Evolutionary conservation across 2,888 invertebrate genomes (phyloP).

Genomic region (Caenorhabditis plicata): DNA sequence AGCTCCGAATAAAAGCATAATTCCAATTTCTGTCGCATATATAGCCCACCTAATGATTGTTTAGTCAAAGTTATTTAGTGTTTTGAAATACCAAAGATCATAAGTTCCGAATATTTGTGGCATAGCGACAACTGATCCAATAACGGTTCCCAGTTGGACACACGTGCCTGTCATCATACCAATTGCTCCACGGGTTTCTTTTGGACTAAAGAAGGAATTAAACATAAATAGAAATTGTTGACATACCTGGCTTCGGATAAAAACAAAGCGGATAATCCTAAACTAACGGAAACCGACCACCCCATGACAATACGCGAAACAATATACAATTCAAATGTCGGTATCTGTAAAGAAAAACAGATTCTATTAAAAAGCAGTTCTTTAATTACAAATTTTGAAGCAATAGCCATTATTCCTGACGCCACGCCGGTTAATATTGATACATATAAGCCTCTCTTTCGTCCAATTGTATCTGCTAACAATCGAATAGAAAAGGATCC

Average conservation of each 20-base stretch:
- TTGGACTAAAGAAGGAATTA: slow-evolving; percentile 44
- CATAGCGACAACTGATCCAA: slow-evolving; percentile 55
- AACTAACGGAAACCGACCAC: slow-evolving; percentile 45
- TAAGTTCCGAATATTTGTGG: slow-evolving; percentile 52
- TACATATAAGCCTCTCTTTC: slow-evolving; percentile 48
- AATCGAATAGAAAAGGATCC: slow-evolving; percentile 43
- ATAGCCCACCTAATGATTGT: slow-evolving; percentile 34
- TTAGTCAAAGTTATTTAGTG: background rate
- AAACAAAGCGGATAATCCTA: slow-evolving; percentile 46
- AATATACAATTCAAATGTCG: slow-evolving; percentile 46
- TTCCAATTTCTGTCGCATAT: slow-evolving; percentile 46
- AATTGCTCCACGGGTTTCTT: slow-evolving; percentile 51
- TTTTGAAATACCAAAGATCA: slow-evolving; percentile 37
- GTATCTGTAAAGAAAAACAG: background rate
- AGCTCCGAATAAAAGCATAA: slow-evolving; percentile 34
- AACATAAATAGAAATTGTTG: slow-evolving; percentile 4
- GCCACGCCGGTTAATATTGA: slow-evolving; percentile 38
- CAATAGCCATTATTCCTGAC: slow-evolving; percentile 37
- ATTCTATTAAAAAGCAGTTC: background rate
- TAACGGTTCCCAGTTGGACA: slow-evolving; percentile 52
- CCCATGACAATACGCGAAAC: slow-evolving; percentile 49
- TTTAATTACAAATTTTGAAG: slow-evolving; percentile 50
- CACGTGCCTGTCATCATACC: slow-evolving; percentile 58
- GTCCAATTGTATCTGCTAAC: slow-evolving; percentile 46
- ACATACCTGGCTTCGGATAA: slow-evolving; percentile 44